A percentile compares a stretch with the other conserved stretches of the same genome.
Conservation (phyloP, 2,888 invertebrate species). For the Celastrina argiolus region DNA sequence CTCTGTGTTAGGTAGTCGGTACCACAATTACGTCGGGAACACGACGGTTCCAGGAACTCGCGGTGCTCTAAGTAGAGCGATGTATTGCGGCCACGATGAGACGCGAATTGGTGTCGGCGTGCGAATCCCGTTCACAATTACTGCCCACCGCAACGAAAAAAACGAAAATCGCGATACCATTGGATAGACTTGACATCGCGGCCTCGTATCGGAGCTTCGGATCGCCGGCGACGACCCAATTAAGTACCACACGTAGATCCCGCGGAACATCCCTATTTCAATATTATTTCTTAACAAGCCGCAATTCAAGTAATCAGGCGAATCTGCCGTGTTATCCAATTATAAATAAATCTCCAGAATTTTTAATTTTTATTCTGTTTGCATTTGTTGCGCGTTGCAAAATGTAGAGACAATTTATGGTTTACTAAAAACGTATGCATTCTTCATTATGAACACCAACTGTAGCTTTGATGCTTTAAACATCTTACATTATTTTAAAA, state of each 20-base stretch:
- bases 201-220: constrained; percentile 52
- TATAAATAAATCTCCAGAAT: constrained; percentile 10
- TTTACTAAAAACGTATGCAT: neutral
- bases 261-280: constrained; percentile 47
- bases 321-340: constrained; percentile 4
- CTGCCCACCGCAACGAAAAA: constrained; percentile 71
- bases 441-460: no score
- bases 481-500: neutral
- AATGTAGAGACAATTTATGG: neutral
- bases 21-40: constrained; percentile 46
- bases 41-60: constrained; percentile 66
- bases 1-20: constrained; percentile 4
- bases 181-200: constrained; percentile 62
- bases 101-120: constrained; percentile 71
- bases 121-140: constrained; percentile 74
- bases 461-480: neutral
- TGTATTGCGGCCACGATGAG: constrained; percentile 73
- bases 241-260: constrained; percentile 52
- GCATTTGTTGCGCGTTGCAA: neutral
- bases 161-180: constrained; percentile 70
- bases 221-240: constrained; percentile 64
- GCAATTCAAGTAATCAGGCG: constrained; percentile 35
- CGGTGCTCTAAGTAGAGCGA: constrained; percentile 72
- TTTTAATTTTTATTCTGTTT: neutral
- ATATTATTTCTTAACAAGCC: constrained; percentile 47